A percentile compares a stretch with the other conserved stretches of the same genome.
phyloP scores from a whole-genome alignment of 1,140 invertebrate genomes.

The Nomia melanderi region DNA sequence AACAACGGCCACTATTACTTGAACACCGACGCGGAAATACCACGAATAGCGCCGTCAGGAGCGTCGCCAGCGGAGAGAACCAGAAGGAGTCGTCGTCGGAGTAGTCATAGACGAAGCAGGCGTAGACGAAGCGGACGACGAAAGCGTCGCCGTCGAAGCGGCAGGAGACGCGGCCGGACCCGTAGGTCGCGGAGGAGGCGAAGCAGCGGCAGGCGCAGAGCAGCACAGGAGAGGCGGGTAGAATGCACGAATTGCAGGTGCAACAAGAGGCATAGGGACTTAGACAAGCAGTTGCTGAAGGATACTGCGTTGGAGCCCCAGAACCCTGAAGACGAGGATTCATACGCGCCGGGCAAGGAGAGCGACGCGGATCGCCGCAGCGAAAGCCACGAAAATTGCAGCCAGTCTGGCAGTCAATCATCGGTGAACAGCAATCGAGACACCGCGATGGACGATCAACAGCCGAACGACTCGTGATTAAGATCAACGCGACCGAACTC shows the following conservation, averaged over 20 bases:
- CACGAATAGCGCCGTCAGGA: slow-evolving; percentile 16
- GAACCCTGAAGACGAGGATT: slow-evolving; percentile 24
- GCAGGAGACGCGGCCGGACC: slow-evolving; percentile 5
- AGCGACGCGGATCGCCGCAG: slow-evolving; percentile 33
- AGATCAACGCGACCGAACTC: slow-evolving; percentile 21
- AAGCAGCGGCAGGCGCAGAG: background rate
- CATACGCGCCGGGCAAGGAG: slow-evolving; percentile 45
- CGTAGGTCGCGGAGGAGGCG: background rate
- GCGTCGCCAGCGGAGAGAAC: slow-evolving; percentile 8
- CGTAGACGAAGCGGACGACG: slow-evolving; percentile 28
- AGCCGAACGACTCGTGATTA: background rate
- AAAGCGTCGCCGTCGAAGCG: background rate
- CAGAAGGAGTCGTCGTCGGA: slow-evolving; percentile 1
- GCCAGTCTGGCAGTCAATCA: slow-evolving; percentile 62
- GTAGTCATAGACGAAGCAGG: slow-evolving; percentile 27
- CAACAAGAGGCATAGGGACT: slow-evolving; percentile 10
- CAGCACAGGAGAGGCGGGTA: background rate
- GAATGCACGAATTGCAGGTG: slow-evolving; percentile 49
- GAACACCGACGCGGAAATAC: slow-evolving; percentile 58
- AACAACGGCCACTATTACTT: slow-evolving; percentile 68
- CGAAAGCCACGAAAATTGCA: slow-evolving; percentile 46
- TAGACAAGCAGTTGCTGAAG: slow-evolving; percentile 40
- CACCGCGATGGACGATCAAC: slow-evolving; percentile 30
- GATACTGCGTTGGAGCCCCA: slow-evolving; percentile 36
- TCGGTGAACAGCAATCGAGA: slow-evolving; percentile 64